Evolutionary conservation across 2,797 vertebrate species (phyloP).

Genomic region (Pterois miles): DNA sequence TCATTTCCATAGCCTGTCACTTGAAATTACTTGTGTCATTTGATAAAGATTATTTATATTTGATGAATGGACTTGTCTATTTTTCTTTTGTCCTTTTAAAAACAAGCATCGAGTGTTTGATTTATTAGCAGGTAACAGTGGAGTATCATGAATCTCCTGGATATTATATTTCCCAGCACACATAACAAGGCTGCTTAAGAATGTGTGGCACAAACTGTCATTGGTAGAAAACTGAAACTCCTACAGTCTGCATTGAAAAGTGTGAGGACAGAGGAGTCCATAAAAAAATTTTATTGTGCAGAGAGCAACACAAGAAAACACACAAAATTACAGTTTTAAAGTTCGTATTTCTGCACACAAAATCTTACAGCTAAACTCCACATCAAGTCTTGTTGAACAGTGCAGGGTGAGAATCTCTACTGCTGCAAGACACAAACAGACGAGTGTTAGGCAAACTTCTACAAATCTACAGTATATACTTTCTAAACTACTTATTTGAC

Average conservation of each 20-base stretch:
- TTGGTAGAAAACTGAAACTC: neutral
- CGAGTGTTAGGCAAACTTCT: neutral
- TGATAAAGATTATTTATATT: constrained; percentile 66
- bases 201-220: neutral
- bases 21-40: constrained; percentile 48
- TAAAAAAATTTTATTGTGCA: constrained; percentile 74
- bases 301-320: constrained; percentile 56
- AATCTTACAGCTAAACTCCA: constrained; percentile 34
- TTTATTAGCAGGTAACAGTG: neutral
- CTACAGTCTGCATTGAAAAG: neutral
- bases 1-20: constrained; percentile 36
- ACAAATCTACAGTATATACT: neutral
- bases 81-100: neutral
- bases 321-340: constrained; percentile 47
- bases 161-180: neutral
- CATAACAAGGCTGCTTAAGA: neutral
- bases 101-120: neutral
- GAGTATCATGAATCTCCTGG: neutral
- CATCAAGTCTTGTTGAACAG: constrained; percentile 1
- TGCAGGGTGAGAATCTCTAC: constrained; percentile 41
- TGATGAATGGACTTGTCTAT: neutral
- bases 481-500: neutral
- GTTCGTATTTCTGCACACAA: constrained; percentile 2
- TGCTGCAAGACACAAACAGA: constrained; percentile 69
- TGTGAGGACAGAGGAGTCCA: constrained; percentile 8